phyloP scores from a whole-genome alignment of 2,888 invertebrate genomes.

The Trypoxylon attenuatum region DNA sequence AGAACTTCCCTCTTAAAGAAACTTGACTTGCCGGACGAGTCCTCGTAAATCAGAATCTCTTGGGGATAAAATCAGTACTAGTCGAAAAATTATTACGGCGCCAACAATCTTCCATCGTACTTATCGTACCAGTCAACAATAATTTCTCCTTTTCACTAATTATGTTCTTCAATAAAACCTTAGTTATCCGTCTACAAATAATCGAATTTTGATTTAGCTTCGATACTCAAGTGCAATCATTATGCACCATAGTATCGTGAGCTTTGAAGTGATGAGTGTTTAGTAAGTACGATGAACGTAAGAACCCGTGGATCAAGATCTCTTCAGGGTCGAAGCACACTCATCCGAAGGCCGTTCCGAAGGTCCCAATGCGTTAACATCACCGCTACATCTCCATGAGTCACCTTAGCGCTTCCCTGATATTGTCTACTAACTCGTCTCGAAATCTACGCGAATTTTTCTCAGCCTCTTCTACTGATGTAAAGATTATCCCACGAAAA shows the following conservation, averaged over 20 bases:
- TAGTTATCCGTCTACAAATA: too few relatives aligned
- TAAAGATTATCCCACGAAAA: conserved; percentile 1
- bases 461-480: conserved; percentile 15
- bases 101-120: too few relatives aligned
- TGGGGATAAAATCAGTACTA: conserved; percentile 58
- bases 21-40: conserved; percentile 44
- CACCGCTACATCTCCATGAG: conserved; percentile 17
- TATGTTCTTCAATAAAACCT: too few relatives aligned
- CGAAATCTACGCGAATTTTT: conserved; percentile 20
- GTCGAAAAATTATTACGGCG: conserved; percentile 41
- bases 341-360: conserved; percentile 27
- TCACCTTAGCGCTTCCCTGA: conserved; percentile 13
- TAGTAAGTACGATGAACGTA: background rate
- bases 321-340: conserved; percentile 23
- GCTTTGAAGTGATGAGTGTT: background rate
- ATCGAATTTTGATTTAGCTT: background rate
- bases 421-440: conserved; percentile 1
- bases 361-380: conserved; percentile 19
- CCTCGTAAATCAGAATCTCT: conserved; percentile 53
- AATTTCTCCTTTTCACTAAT: too few relatives aligned
- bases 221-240: background rate
- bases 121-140: too few relatives aligned
- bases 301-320: conserved; percentile 7
- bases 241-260: background rate
- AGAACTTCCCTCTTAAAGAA: conserved; percentile 36